Percentiles rank a stretch among this genome's conserved stretches.
These are phyloP conservation scores for Trilocha varians DNA, from an alignment of 2,888 invertebrate species.

Conservation along the genomic window DNA sequence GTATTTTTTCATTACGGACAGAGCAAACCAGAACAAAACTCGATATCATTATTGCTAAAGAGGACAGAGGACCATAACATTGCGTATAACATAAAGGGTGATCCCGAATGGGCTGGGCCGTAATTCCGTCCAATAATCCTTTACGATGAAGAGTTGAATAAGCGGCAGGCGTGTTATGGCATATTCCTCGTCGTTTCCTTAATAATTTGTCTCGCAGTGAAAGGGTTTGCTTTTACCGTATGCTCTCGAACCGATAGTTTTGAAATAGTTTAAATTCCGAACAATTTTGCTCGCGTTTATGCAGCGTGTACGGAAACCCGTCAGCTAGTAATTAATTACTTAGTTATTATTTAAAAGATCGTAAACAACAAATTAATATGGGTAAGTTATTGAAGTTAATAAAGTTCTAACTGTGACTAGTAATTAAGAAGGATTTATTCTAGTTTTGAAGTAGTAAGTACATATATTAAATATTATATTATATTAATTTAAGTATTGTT, in stretches of 20 bases:
- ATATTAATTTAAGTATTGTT: too few relatives aligned
- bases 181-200: constrained; percentile 42
- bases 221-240: constrained; percentile 17
- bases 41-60: background rate
- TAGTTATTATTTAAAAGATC: too few relatives aligned
- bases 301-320: too few relatives aligned
- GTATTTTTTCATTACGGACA: background rate
- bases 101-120: constrained; percentile 2
- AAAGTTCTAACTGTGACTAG: too few relatives aligned
- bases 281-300: too few relatives aligned
- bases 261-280: background rate
- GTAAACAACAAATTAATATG: too few relatives aligned
- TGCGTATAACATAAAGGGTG: background rate
- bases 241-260: constrained; percentile 17
- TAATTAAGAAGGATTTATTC: too few relatives aligned
- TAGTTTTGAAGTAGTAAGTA: too few relatives aligned
- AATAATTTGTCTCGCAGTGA: constrained; percentile 39
- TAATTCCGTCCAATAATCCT: constrained; percentile 13
- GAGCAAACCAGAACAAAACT: background rate
- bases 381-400: too few relatives aligned
- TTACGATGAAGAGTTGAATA: constrained; percentile 44
- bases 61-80: background rate
- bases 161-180: constrained; percentile 40
- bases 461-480: too few relatives aligned
- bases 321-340: too few relatives aligned